phyloP scores from a whole-genome alignment of 2,888 invertebrate genomes.

The Crocallis elinguaria region DNA sequence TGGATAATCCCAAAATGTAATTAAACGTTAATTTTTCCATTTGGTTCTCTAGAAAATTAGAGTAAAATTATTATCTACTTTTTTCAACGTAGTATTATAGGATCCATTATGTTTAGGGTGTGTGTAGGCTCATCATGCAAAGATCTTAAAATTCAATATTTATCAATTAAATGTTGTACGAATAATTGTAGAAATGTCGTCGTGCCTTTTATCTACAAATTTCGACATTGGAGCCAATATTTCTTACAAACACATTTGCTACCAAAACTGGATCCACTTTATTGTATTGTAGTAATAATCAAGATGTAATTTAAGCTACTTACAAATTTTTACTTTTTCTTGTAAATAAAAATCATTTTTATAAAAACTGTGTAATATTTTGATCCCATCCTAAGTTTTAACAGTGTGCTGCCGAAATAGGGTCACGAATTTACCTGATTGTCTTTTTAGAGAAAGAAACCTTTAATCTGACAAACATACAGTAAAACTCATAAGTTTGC shows the following conservation, averaged over 20 bases:
- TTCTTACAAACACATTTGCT: neutral
- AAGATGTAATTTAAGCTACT: constrained; percentile 39
- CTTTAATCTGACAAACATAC: no score
- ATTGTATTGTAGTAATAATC: constrained; percentile 23
- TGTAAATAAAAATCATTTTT: constrained; percentile 52
- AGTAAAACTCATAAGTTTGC: no score
- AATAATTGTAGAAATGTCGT: neutral
- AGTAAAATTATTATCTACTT: constrained; percentile 7
- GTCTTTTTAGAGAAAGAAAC: no score
- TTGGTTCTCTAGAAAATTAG: no score
- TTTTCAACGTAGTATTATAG: constrained; percentile 9
- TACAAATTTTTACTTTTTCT: constrained; percentile 47
- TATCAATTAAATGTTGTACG: neutral
- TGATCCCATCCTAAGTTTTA: neutral
- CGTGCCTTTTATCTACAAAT: neutral
- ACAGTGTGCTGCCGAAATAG: neutral
- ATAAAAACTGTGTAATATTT: no score
- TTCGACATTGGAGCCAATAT: neutral
- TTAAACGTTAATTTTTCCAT: no score
- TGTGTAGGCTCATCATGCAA: constrained; percentile 1
- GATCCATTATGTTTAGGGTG: constrained; percentile 16
- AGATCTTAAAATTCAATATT: neutral
- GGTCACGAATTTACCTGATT: neutral
- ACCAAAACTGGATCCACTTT: constrained; percentile 11
- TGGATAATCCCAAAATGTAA: no score